Base-by-base conservation (phyloP, 2,113 vertebrate species). In the Bambusicola thoracicus region DNA sequence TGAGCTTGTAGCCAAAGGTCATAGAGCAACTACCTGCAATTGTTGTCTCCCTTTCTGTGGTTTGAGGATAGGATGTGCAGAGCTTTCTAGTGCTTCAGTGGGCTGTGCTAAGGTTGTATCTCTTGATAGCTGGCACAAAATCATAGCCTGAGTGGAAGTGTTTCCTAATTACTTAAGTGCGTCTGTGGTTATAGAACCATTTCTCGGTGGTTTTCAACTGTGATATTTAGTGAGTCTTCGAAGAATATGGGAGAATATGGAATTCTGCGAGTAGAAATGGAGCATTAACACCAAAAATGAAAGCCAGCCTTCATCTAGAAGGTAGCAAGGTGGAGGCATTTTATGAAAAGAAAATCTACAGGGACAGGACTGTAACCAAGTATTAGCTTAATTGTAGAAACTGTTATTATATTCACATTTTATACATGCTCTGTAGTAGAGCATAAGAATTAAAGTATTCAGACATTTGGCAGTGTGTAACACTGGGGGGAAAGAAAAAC, bases 191-290 rank as follows among this genome's bases (percentile, higher is more conserved):
- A 88, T 4, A 46, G 48, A 85, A 80, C 32, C 0, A 11, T 91
- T 93, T 94, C 40, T 90, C 58, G 61, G 48, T 93, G 76, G 79
- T 91, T 95, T 93, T 83, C 92, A 90, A 76, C 76, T 88, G 68
- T 87, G 77, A 55, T 51, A n/a, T 49, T 80, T 85, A 77, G 49
- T 85, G 79, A 7, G 46, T 38, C 70, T 92, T 68, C 63, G 80
- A 84, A 92, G 91, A 81, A 87, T 68, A 34, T 81, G 81, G 80
- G 81, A 92, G 91, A 81, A 87, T 68, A 34, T 81, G 81, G 83
- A 90, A 69, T 92, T 87, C 65, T 88, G 82, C 56, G 68, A 87
- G 62, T 40, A 90, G 73, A 91, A 91, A 87, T 65, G 89, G 79
- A 91, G 55, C 70, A 73, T 51, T 93, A 84, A 86, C 51, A 78